phyloP scores from a whole-genome alignment of 2,113 vertebrate genomes.

The Serinus canaria region DNA sequence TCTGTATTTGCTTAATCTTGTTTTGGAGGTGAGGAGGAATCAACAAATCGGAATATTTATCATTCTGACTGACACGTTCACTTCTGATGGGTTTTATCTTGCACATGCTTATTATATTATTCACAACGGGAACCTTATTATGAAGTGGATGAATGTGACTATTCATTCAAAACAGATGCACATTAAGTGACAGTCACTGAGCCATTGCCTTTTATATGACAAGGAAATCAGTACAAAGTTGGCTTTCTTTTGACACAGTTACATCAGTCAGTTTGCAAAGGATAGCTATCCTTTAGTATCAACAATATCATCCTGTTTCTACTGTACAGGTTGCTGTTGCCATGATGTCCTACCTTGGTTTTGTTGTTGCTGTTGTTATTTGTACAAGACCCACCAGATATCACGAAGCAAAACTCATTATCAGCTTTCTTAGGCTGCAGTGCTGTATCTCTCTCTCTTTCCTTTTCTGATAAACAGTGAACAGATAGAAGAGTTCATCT shows the following conservation, averaged over 20 bases:
- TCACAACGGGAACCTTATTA: conserved; percentile 23
- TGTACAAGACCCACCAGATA: not conserved
- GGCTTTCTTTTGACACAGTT: conserved; percentile 37
- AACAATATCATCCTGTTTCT: conserved; percentile 4
- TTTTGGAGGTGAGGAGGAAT: not conserved
- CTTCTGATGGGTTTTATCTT: conserved; percentile 44
- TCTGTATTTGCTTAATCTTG: not conserved
- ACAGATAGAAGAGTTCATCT: conserved; percentile 4
- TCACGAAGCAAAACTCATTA: conserved; percentile 4
- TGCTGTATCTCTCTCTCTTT: not conserved
- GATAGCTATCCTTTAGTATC: conserved; percentile 7
- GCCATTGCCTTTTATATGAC: conserved; percentile 48
- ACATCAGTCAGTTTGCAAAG: conserved; percentile 39
- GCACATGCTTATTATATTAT: conserved; percentile 32
- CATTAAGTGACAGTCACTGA: conserved; percentile 55
- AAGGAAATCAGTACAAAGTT: conserved; percentile 38
- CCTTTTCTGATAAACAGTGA: conserved; percentile 14
- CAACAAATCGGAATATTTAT: conserved; percentile 2
- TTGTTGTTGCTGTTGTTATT: not conserved
- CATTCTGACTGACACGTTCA: not conserved
- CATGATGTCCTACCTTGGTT: not conserved
- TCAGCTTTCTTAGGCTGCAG: not conserved
- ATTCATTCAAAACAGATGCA: conserved; percentile 41
- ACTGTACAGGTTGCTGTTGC: not conserved
- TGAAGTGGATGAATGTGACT: conserved; percentile 4